These are phyloP conservation scores for Nomada ferruginata DNA, from an alignment of 2,888 invertebrate species.

Conservation along the genomic window DNA sequence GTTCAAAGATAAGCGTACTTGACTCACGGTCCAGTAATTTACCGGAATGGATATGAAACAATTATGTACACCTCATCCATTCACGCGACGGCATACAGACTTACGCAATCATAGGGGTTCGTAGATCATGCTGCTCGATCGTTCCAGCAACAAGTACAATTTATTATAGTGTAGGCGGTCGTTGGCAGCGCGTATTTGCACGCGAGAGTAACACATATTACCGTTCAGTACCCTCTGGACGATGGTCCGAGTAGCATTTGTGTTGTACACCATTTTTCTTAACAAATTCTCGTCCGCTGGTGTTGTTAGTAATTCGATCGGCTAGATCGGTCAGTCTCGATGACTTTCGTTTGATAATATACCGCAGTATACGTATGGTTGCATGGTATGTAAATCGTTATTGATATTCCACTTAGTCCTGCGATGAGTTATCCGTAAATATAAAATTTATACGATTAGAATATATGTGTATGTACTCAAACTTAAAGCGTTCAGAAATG, in stretches of 20 bases:
- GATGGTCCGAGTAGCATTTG: constrained; percentile 30
- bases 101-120: constrained; percentile 37
- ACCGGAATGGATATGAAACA: background rate
- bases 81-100: constrained; percentile 55
- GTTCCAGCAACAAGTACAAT: constrained; percentile 28
- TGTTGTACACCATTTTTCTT: background rate
- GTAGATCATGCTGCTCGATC: constrained; percentile 46
- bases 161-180: constrained; percentile 58
- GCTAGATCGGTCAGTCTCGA: background rate
- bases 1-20: constrained; percentile 45
- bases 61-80: constrained; percentile 44
- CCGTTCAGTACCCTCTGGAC: constrained; percentile 45
- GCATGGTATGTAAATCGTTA: background rate
- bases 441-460: too few relatives aligned
- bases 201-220: constrained; percentile 52
- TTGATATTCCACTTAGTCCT: too few relatives aligned
- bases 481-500: too few relatives aligned
- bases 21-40: constrained; percentile 9
- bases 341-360: background rate
- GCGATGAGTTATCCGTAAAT: too few relatives aligned
- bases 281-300: background rate
- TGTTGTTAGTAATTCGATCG: background rate
- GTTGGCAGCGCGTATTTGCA: constrained; percentile 49
- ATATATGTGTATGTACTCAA: too few relatives aligned
- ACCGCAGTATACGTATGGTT: background rate